Evolutionary conservation across 2,888 invertebrate genomes (phyloP), one percentile per base, ranked within the genome.

Genomic region (Neocrepidodera transversa): DNA sequence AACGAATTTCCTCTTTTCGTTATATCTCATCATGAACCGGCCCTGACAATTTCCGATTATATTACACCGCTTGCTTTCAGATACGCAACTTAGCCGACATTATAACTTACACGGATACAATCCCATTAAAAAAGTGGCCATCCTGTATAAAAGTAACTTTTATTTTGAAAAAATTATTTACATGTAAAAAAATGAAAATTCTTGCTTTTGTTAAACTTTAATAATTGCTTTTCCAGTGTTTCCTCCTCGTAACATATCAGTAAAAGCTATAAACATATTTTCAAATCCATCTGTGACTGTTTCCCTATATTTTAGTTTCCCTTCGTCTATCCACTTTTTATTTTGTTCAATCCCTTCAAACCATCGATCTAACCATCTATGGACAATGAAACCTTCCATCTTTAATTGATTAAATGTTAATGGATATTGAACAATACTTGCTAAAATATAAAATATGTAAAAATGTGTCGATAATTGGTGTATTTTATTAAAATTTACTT

Each of bases 251-350:
- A 74, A 48, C 74, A 74, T 74, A 43, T 71, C 70, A n/a, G 60
- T 58, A 47, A 74, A 74, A 4, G 74, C 74, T 35, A 61, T 51
- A 47, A 69, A 69, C 68, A 70, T 71, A 60, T 74, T 74, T 62
- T 90, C 88, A 77, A 92, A 91, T 4, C 76, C 76, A 47, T 69
- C 79, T 1, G 87, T 88, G 1, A 87, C 74, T 42, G 89, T 88
- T 76, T 92, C 91, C 63, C 81, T 81, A 71, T 87, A 87, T 70
- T 86, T 85, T n/a, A 92, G 70, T 78, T 90, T 90, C 32, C 89
- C 91, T 79, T 87, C 85, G 42, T 79, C 77, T 58, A 90, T 79
- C 87, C 87, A 88, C 57, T 82, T 76, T 11, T 84, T 71, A 76
- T 90, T 87, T 66, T 86, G 84, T 18, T 81, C 73, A 20, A 88